Evolutionary conservation across 2,113 vertebrate genomes (phyloP), one percentile per base, ranked within the genome.

Genomic region (Aptenodytes forsteri): DNA sequence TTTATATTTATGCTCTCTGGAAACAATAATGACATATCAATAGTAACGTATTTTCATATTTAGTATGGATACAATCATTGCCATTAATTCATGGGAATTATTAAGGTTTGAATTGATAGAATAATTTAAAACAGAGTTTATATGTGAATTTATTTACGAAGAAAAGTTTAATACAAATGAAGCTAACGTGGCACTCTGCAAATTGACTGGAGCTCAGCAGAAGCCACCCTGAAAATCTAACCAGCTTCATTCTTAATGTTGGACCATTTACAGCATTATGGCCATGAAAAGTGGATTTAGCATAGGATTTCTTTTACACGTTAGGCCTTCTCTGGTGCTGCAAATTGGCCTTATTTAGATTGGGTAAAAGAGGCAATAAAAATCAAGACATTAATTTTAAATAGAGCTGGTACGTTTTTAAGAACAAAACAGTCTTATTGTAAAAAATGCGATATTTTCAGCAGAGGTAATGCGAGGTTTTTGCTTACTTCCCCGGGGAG

Each of bases 231-330:
- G 32, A 44, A 58, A 54, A 50, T 23, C 46, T 34, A 6, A 67
- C 50, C 8, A 21, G 32, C 12, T 13, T n/a, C 14, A 6, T 66
- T 61, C 58, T 44, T 27, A 4, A 10, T 16, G n/a, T 14, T 16
- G 21, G 34, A 19, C 16, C 38, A 4, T n/a, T 67, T 50, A 36
- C 2, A 5, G 16, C 7, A 5, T 40, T 32, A 9, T 11, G 40
- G 13, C 61, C 21, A 4, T 2, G 23, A 56, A 32, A 56, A 77
- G 27, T 6, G 18, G 13, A 5, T 20, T 78, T 54, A 75, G 23
- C 10, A 2, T 1, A n/a, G 16, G 15, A 25, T 67, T 79, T 79
- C 17, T 64, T 65, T 65, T 8, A 5, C 1, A 0, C 8, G 23
- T 8, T 32, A 10, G 32, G 25, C 58, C 23, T 10, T 17, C 23